A percentile compares a stretch with the other conserved stretches of the same genome.
These are phyloP conservation scores for Troilus luridus DNA, from an alignment of 2,888 invertebrate genomes.

Conservation along the genomic window DNA sequence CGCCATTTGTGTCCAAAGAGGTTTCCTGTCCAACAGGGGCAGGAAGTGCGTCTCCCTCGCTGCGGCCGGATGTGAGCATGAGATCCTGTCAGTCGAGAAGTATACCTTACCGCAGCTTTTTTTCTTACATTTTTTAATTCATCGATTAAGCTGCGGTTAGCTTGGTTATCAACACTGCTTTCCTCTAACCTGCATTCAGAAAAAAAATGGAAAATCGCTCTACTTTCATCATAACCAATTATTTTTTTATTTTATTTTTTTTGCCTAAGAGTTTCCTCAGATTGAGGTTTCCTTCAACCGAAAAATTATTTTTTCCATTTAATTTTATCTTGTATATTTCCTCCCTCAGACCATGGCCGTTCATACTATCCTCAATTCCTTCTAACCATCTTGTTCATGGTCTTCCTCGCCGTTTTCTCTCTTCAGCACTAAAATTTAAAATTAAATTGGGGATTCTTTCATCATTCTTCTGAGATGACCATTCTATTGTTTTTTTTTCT, in stretches of 20 bases:
- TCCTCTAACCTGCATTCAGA: neutral
- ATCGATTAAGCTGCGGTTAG: neutral
- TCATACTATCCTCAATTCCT: no score
- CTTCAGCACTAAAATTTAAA: no score
- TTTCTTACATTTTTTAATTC: neutral
- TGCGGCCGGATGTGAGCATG: constrained; percentile 39
- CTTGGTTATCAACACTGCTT: neutral
- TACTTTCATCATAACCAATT: neutral
- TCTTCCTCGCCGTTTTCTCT: no score
- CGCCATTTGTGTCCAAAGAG: constrained; percentile 36
- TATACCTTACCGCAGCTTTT: constrained; percentile 31
- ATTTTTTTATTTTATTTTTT: neutral
- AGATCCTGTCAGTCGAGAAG: constrained; percentile 2
- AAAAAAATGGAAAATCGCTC: no score
- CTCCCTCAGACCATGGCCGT: no score
- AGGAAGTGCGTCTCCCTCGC: constrained; percentile 25
- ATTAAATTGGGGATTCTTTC: no score
- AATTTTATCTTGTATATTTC: no score
- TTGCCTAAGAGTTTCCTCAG: neutral
- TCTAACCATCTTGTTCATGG: no score
- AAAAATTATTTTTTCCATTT: no score
- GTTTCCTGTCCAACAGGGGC: constrained; percentile 2
- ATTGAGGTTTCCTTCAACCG: neutral
- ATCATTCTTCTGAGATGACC: no score
- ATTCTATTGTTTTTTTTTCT: no score